A percentile compares a stretch with the other conserved stretches of the same genome.
Conservation (phyloP, 2,888 invertebrate genomes). For the Nudaria mundana region DNA sequence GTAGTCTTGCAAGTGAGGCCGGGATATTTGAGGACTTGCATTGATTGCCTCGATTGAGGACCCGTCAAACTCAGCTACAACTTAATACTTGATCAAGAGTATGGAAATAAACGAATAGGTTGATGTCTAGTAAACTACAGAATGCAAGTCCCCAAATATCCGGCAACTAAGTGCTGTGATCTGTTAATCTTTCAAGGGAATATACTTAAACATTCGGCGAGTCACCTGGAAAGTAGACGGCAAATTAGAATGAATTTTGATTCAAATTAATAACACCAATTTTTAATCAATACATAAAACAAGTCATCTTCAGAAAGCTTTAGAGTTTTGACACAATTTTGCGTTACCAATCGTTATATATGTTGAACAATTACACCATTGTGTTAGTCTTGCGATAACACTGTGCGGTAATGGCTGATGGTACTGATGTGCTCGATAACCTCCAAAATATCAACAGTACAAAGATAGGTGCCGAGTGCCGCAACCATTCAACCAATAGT, state of each 20-base stretch:
- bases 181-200: slow-evolving; percentile 67
- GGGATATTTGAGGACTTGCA: slow-evolving; percentile 59
- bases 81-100: no score
- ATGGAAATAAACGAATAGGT: slow-evolving; percentile 38
- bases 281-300: slow-evolving; percentile 47
- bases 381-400: slow-evolving; percentile 49
- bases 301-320: slow-evolving; percentile 39
- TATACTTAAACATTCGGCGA: slow-evolving; percentile 78
- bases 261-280: slow-evolving; percentile 73
- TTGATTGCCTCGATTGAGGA: no score
- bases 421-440: slow-evolving; percentile 59
- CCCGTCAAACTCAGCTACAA: no score
- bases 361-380: slow-evolving; percentile 40
- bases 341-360: slow-evolving; percentile 63
- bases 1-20: slow-evolving; percentile 72
- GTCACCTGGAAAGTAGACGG: slow-evolving; percentile 80
- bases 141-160: slow-evolving; percentile 55
- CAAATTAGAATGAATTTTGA: slow-evolving; percentile 79
- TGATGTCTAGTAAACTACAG: slow-evolving; percentile 21
- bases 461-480: slow-evolving; percentile 45
- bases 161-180: slow-evolving; percentile 71
- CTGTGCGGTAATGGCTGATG: slow-evolving; percentile 44
- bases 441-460: slow-evolving; percentile 49
- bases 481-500: slow-evolving; percentile 17
- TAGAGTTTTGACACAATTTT: slow-evolving; percentile 67